These are phyloP conservation scores for Drosophila robusta DNA, from an alignment of 2,888 invertebrate genomes.

Conservation along the genomic window DNA sequence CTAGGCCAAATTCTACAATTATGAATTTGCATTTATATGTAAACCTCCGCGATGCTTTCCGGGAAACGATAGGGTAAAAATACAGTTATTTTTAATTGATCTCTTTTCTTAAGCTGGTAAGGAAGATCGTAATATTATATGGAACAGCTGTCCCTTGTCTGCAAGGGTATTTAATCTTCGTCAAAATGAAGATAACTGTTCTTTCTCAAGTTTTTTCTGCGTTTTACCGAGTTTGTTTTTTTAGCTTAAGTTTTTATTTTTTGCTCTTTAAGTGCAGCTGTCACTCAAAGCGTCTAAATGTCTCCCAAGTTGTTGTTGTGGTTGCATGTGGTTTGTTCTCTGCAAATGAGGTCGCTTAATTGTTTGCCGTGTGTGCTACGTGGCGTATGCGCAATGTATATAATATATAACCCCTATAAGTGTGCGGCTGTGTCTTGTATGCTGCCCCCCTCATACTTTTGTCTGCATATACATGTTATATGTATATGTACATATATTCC, in stretches of 20 bases:
- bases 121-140: neutral
- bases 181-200: conserved; percentile 10
- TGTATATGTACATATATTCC: neutral
- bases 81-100: neutral
- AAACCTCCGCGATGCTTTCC: no score
- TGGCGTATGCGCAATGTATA: conserved; percentile 60
- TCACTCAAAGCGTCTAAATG: conserved; percentile 76
- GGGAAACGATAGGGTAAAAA: no score
- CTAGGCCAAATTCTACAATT: no score
- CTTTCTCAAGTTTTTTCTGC: conserved; percentile 8
- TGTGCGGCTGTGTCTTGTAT: conserved; percentile 19
- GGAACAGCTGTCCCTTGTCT: conserved; percentile 5
- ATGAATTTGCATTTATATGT: no score
- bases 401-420: conserved; percentile 35
- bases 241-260: conserved; percentile 26
- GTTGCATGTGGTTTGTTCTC: conserved; percentile 43
- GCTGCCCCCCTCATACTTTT: neutral
- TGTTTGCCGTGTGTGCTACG: conserved; percentile 56
- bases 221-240: conserved; percentile 6
- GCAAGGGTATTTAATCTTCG: conserved; percentile 16
- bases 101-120: neutral
- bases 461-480: neutral
- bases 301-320: conserved; percentile 58
- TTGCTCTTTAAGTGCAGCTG: conserved; percentile 78
- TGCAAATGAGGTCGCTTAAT: conserved; percentile 78